Evolutionary conservation across 2,113 vertebrate species (phyloP).

Genomic region (Chloroceryle aenea): DNA sequence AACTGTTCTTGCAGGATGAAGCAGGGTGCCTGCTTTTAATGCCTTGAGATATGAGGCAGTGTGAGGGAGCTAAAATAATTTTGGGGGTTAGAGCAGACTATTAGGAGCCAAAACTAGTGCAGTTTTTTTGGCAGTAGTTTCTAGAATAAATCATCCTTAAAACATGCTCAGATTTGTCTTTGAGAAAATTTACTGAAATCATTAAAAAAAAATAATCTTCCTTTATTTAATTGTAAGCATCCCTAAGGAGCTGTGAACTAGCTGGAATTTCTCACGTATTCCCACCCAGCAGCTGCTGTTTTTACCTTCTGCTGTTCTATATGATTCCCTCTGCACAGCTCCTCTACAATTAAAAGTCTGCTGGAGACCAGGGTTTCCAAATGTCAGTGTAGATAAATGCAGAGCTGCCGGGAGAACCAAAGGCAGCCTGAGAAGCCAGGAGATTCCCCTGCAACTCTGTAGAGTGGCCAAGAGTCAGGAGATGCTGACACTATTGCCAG

Average conservation of each 20-base stretch:
- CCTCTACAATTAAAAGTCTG: not conserved
- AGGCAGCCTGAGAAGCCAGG: not conserved
- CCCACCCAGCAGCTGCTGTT: not conserved
- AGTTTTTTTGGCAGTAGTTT: not conserved
- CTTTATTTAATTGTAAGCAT: not conserved
- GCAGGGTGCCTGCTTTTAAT: not conserved
- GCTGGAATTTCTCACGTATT: not conserved
- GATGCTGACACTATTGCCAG: not conserved
- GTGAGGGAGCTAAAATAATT: not conserved
- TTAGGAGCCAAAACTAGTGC: not conserved
- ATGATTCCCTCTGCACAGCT: not conserved
- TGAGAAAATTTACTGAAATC: not conserved
- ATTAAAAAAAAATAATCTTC: not conserved
- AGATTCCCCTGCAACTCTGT: not conserved
- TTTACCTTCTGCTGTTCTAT: not conserved
- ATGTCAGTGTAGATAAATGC: not conserved
- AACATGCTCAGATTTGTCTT: not conserved
- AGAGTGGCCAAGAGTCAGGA: not conserved
- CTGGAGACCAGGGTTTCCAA: not conserved
- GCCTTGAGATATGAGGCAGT: not conserved
- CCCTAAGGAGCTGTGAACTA: not conserved
- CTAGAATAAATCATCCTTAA: not conserved
- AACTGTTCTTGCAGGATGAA: not conserved
- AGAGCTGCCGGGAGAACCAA: not conserved
- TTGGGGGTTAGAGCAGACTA: not conserved